These are phyloP conservation scores for Corbicula japonica DNA, from an alignment of 2,888 invertebrate species.

Conservation along the genomic window DNA sequence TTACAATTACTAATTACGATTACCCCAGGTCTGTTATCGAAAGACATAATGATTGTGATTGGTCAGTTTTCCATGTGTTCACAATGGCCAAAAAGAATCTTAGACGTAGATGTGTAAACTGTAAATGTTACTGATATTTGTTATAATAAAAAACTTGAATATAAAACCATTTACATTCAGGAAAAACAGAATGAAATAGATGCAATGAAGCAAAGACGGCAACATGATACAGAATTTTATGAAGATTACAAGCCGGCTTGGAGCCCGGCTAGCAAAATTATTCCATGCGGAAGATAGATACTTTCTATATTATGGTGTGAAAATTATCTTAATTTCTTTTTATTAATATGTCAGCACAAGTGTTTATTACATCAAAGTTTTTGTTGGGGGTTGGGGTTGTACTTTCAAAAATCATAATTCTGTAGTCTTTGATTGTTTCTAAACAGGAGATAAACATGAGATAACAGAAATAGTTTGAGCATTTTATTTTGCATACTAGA, in stretches of 20 bases:
- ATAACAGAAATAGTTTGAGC: neutral
- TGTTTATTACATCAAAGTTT: conserved; percentile 11
- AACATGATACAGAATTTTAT: conserved; percentile 50
- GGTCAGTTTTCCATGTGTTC: too few species aligned
- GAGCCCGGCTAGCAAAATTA: conserved; percentile 74
- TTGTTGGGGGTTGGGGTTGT: neutral
- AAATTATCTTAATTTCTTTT: neutral
- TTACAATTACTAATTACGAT: too few species aligned
- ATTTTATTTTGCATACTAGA: neutral
- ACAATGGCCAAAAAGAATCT: too few species aligned
- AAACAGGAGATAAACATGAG: conserved; percentile 4
- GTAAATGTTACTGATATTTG: neutral
- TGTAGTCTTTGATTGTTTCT: conserved; percentile 4
- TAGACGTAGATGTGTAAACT: neutral
- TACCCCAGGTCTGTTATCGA: too few species aligned
- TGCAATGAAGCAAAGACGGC: conserved; percentile 37
- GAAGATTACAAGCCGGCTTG: conserved; percentile 72
- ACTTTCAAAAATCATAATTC: neutral
- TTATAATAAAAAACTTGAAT: too few species aligned
- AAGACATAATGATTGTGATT: too few species aligned
- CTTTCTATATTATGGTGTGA: conserved; percentile 12
- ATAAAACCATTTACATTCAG: conserved; percentile 58
- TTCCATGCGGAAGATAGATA: conserved; percentile 69
- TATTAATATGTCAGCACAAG: neutral
- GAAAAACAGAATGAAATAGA: conserved; percentile 58